Conservation (phyloP, 2,113 vertebrate species). For the Myiopsitta monachus region DNA sequence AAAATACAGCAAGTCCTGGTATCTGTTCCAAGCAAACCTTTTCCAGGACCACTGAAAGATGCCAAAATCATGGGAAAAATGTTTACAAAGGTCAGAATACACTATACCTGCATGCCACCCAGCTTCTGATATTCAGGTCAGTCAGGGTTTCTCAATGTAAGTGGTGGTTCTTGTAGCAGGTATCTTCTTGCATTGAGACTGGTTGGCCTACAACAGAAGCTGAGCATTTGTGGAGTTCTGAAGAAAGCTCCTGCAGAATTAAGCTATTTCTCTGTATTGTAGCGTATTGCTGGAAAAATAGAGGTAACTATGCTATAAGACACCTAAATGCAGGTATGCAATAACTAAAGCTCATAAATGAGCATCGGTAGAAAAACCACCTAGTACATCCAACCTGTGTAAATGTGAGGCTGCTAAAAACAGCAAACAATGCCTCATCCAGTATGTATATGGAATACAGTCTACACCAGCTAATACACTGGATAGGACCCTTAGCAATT, state of each 20-base stretch:
- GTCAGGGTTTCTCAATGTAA: neutral
- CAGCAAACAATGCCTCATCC: neutral
- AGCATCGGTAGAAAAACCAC: neutral
- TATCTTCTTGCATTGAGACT: neutral
- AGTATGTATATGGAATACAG: neutral
- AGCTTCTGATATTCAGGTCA: neutral
- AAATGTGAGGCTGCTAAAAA: neutral
- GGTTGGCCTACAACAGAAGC: neutral
- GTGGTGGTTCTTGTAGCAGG: neutral
- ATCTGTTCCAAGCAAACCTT: conserved; percentile 14
- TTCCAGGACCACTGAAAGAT: neutral
- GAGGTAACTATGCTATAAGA: neutral
- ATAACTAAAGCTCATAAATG: neutral
- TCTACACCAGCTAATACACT: neutral
- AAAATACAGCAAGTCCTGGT: conserved; percentile 2
- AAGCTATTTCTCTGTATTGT: neutral
- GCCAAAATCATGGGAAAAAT: neutral
- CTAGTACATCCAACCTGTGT: accelerated
- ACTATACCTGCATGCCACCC: neutral
- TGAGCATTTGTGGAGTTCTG: neutral
- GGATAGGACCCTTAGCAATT: neutral
- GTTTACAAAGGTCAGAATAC: neutral
- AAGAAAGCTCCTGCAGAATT: neutral
- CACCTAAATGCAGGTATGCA: neutral
- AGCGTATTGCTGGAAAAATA: neutral